Conservation (phyloP, 2,113 vertebrate genomes). For the Rallus limicola region DNA sequence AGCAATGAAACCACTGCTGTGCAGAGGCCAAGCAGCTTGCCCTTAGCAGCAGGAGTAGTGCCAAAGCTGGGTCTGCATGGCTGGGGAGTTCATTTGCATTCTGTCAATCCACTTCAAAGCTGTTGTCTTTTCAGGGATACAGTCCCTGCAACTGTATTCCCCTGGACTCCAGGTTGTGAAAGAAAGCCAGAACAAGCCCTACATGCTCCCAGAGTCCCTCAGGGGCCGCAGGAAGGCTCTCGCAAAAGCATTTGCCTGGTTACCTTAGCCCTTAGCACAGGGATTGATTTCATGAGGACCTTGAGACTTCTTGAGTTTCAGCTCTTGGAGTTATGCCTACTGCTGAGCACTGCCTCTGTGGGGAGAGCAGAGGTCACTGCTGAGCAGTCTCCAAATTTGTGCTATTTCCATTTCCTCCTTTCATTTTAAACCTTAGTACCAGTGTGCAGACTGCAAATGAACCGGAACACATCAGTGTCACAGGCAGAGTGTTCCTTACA, state of each 20-base stretch:
- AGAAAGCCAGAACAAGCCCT: neutral
- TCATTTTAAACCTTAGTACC: neutral
- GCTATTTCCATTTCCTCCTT: neutral
- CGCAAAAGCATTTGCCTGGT: neutral
- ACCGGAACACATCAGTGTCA: neutral
- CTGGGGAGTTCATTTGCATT: neutral
- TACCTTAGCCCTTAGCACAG: neutral
- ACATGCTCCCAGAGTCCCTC: neutral
- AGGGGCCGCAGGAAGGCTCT: neutral
- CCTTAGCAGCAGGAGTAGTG: neutral
- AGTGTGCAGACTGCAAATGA: neutral
- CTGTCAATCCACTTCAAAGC: neutral
- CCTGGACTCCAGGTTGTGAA: neutral
- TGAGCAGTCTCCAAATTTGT: neutral
- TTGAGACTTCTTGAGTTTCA: neutral
- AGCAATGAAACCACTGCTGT: neutral
- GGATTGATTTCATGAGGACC: slow-evolving; percentile 6
- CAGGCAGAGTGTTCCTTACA: neutral
- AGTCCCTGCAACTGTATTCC: neutral
- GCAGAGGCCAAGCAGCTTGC: neutral
- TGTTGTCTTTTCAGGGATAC: neutral
- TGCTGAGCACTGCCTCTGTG: neutral
- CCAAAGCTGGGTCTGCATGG: neutral
- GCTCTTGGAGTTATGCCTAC: neutral
- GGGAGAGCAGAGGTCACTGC: too few species aligned